Conservation (phyloP, 2,888 invertebrate genomes). For the Halictus quadricinctus region DNA sequence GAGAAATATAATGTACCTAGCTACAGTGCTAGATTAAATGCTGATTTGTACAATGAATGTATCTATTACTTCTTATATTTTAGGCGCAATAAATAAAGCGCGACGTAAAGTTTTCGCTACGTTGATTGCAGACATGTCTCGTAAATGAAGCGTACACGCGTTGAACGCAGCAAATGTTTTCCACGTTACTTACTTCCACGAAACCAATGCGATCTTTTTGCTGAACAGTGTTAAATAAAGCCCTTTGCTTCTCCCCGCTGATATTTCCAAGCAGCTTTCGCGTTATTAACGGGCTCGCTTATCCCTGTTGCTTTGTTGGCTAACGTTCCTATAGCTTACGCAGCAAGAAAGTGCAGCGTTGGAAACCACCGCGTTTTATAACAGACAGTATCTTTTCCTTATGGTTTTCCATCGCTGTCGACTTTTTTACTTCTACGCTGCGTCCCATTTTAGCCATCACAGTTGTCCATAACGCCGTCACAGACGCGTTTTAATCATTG, state of each 20-base stretch:
- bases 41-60: too few species aligned
- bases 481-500: background rate
- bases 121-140: background rate
- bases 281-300: background rate
- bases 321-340: background rate
- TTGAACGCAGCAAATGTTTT: background rate
- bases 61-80: too few species aligned
- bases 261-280: background rate
- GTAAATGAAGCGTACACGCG: background rate
- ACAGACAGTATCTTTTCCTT: constrained; percentile 7
- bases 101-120: background rate
- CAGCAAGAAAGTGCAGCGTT: background rate
- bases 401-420: constrained; percentile 4
- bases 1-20: too few species aligned
- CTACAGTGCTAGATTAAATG: too few species aligned
- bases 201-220: background rate
- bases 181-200: background rate
- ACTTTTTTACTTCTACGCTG: background rate
- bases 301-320: constrained; percentile 5
- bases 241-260: background rate
- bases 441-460: background rate
- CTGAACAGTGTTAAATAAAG: background rate
- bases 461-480: background rate
- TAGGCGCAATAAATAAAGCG: too few species aligned
- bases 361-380: background rate